phyloP scores from a whole-genome alignment of 1,140 invertebrate genomes.

The Globodera rostochiensis region DNA sequence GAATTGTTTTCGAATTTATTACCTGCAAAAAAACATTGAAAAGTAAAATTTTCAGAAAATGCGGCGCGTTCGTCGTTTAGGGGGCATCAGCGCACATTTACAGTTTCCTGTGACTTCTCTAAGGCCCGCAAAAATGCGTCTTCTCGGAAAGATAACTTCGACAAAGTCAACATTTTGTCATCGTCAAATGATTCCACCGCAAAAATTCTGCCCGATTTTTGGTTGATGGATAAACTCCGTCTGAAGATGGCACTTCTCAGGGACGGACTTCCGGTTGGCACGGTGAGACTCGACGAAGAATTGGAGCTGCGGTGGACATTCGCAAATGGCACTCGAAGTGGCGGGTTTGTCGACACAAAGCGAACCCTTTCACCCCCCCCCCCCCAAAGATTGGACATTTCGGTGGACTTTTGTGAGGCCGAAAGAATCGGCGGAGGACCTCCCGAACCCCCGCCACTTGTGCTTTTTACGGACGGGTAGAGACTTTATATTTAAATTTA shows the following conservation, averaged over 20 bases:
- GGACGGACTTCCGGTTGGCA: constrained; percentile 53
- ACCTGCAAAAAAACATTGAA: no score
- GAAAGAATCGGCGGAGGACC: constrained; percentile 58
- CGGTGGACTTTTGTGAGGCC: constrained; percentile 61
- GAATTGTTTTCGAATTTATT: no score
- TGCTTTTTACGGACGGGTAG: constrained; percentile 57
- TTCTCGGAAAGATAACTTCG: constrained; percentile 3
- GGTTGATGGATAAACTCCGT: constrained; percentile 3
- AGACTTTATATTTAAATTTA: constrained; percentile 2
- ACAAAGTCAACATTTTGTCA: constrained; percentile 8
- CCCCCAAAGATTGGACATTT: constrained; percentile 42
- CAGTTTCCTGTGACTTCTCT: constrained; percentile 62
- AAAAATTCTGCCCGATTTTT: constrained; percentile 5
- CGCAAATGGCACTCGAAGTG: constrained; percentile 31
- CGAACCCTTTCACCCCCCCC: neutral
- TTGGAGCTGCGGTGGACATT: constrained; percentile 60
- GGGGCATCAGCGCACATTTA: constrained; percentile 48
- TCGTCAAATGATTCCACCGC: neutral
- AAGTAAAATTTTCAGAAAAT: no score
- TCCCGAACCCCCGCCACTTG: constrained; percentile 59
- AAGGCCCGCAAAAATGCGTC: constrained; percentile 34
- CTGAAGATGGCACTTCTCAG: constrained; percentile 56
- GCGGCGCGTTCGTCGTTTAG: no score
- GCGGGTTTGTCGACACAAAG: constrained; percentile 21
- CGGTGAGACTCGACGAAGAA: constrained; percentile 59